Evolutionary conservation across 2,888 invertebrate genomes (phyloP).

Genomic region (Habroteleia sp.): DNA sequence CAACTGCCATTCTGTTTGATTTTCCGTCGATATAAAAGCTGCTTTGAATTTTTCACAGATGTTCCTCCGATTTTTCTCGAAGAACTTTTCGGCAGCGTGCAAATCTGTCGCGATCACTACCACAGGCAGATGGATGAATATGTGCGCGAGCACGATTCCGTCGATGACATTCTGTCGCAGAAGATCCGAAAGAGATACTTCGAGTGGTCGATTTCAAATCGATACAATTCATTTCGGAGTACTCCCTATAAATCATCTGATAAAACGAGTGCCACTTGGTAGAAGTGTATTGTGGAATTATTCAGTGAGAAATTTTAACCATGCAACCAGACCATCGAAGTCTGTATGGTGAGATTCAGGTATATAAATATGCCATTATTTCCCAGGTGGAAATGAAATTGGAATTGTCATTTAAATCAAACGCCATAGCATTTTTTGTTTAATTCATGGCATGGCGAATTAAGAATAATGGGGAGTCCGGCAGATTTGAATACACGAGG

Average conservation of each 20-base stretch:
- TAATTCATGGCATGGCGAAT: conserved; percentile 1
- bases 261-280: background rate
- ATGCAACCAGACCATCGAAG: no score
- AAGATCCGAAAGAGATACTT: conserved; percentile 22
- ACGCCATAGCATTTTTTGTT: background rate
- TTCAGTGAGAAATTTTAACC: no score
- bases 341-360: no score
- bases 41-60: conserved; percentile 34
- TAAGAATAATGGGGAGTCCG: background rate
- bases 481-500: conserved; percentile 26
- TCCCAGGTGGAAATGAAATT: background rate
- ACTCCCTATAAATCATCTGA: no score
- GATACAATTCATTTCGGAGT: no score
- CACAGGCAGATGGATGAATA: conserved; percentile 48
- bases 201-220: conserved; percentile 1
- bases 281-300: no score
- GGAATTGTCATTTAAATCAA: conserved; percentile 11
- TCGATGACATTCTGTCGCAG: conserved; percentile 6
- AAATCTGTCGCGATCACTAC: conserved; percentile 45
- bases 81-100: conserved; percentile 4
- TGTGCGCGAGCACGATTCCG: conserved; percentile 48
- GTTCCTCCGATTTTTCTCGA: conserved; percentile 1
- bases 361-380: no score
- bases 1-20: background rate
- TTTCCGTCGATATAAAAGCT: conserved; percentile 7